Evolutionary conservation across 2,888 invertebrate genomes (phyloP).

Genomic region (Nematopogon swammerdamellus): DNA sequence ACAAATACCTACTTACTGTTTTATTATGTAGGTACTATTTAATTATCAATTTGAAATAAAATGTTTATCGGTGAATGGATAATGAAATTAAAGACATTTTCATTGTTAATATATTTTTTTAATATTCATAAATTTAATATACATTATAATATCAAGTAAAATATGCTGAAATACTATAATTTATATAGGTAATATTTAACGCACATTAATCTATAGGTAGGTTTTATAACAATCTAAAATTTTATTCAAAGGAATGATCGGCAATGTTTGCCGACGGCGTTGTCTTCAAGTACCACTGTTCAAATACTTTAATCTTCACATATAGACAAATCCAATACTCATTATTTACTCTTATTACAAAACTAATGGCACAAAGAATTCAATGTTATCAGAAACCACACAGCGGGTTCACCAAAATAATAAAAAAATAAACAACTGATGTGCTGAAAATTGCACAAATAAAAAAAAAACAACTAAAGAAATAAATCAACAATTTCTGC

Average conservation of each 20-base stretch:
- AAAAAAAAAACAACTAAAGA: not conserved
- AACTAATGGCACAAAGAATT: not conserved
- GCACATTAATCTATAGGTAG: constrained; percentile 55
- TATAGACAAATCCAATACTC: not conserved
- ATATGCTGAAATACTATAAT: constrained; percentile 48
- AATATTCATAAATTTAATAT: constrained; percentile 58
- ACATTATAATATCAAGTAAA: constrained; percentile 57
- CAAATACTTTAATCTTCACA: not conserved
- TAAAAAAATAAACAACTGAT: not conserved
- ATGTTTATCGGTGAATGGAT: too few species aligned
- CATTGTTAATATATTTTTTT: constrained; percentile 34
- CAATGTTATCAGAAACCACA: not conserved
- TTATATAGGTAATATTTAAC: constrained; percentile 58
- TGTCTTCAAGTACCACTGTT: not conserved
- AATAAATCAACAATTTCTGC: too few species aligned
- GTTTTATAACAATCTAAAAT: constrained; percentile 46
- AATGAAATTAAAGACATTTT: too few species aligned
- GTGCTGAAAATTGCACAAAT: not conserved
- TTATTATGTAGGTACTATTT: too few species aligned
- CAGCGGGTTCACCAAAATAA: not conserved
- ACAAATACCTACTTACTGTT: too few species aligned
- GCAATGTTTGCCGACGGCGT: not conserved
- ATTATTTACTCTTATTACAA: not conserved
- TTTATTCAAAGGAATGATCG: not conserved
- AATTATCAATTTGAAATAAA: too few species aligned